phyloP scores from a whole-genome alignment of 2,113 vertebrate genomes.

The Poecile atricapillus region DNA sequence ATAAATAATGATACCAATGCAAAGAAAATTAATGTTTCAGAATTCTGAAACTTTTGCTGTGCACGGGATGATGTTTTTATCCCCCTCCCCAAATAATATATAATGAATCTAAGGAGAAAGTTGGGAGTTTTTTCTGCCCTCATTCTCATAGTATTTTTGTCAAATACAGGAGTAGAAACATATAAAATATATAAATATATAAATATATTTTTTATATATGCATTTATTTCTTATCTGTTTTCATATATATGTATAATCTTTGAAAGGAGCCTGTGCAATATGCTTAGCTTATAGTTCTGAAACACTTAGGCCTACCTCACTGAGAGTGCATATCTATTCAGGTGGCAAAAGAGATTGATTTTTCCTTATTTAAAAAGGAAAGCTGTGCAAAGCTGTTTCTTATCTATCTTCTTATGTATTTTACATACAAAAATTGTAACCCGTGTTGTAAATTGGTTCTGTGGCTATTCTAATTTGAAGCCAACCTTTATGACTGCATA shows the following conservation, averaged over 20 bases:
- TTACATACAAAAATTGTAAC: neutral
- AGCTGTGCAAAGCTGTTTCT: neutral
- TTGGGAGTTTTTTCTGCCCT: neutral
- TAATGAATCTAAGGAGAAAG: neutral
- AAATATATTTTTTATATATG: neutral
- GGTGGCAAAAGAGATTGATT: neutral
- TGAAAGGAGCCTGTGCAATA: neutral
- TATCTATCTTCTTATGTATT: neutral
- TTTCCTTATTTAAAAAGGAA: neutral
- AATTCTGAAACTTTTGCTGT: neutral
- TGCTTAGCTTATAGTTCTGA: neutral
- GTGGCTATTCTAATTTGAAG: neutral
- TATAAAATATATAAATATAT: too few relatives aligned
- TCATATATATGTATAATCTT: neutral
- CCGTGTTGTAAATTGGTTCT: neutral
- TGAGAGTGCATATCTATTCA: neutral
- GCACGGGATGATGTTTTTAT: neutral
- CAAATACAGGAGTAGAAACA: neutral
- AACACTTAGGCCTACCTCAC: neutral
- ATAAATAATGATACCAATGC: neutral
- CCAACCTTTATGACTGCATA: neutral
- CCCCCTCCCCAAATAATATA: accelerated
- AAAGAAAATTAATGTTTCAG: neutral
- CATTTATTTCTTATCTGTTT: neutral
- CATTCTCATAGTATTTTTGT: neutral